Percentiles rank a stretch among this genome's conserved stretches.
Conservation (phyloP, 2,888 invertebrate species). For the Platycheirus rosarum region DNA sequence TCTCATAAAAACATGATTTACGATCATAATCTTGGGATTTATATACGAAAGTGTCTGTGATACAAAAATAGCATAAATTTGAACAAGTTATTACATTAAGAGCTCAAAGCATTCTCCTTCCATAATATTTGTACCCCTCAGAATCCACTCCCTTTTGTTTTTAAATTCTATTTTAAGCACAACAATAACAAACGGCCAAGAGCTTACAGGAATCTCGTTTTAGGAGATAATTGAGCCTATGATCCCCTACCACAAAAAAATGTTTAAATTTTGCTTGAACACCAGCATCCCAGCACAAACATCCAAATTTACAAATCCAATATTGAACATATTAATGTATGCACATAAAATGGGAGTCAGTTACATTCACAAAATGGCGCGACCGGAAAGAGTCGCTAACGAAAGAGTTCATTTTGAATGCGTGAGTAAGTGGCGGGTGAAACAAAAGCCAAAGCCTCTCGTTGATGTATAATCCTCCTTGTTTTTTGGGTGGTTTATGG, state of each 20-base stretch:
- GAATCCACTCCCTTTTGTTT: slow-evolving; percentile 25
- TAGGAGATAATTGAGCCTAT: slow-evolving; percentile 31
- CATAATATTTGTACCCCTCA: slow-evolving; percentile 38
- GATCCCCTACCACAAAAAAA: slow-evolving; percentile 8
- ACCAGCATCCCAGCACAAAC: slow-evolving; percentile 1
- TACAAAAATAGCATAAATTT: slow-evolving; percentile 66
- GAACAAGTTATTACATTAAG: slow-evolving; percentile 70
- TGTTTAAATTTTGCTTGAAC: slow-evolving; percentile 4
- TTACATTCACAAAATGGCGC: slow-evolving; percentile 23
- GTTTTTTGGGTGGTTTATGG: slow-evolving; percentile 16
- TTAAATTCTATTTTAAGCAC: slow-evolving; percentile 27
- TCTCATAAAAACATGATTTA: slow-evolving; percentile 70
- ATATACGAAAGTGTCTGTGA: slow-evolving; percentile 62
- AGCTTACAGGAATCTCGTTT: too few relatives aligned
- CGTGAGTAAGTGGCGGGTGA: slow-evolving; percentile 27
- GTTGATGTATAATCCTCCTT: slow-evolving; percentile 40
- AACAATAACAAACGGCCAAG: too few relatives aligned
- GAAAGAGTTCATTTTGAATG: slow-evolving; percentile 29
- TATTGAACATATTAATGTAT: slow-evolving; percentile 57
- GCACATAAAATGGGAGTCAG: slow-evolving; percentile 20
- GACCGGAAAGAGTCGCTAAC: neutral
- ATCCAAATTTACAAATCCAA: slow-evolving; percentile 33
- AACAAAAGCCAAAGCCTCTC: slow-evolving; percentile 48
- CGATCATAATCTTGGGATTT: slow-evolving; percentile 69
- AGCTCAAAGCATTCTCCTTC: slow-evolving; percentile 36